These are phyloP conservation scores for Drosophila nr. medialis DNA, from an alignment of 2,888 invertebrate species.

Conservation along the genomic window DNA sequence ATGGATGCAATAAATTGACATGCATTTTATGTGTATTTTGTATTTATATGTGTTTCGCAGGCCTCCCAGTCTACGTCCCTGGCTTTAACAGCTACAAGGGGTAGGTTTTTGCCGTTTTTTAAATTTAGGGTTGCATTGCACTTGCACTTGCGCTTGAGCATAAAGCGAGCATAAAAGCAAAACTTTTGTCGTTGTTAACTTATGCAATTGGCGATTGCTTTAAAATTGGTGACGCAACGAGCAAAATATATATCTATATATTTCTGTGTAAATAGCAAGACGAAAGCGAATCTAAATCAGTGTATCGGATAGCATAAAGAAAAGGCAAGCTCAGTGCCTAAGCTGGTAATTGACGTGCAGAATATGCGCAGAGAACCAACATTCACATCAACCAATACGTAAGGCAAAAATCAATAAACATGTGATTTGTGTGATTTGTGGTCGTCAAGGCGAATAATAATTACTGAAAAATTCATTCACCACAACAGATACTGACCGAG, in stretches of 20 bases:
- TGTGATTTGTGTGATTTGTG: conserved; percentile 29
- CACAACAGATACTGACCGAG: conserved; percentile 12
- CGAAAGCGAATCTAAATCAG: conserved; percentile 14
- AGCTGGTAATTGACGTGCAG: conserved; percentile 25
- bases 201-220: conserved; percentile 42
- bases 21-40: neutral
- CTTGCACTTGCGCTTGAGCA: conserved; percentile 50
- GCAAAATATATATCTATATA: conserved; percentile 13
- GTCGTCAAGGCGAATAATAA: conserved; percentile 14
- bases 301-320: conserved; percentile 25
- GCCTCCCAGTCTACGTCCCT: conserved; percentile 30
- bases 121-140: conserved; percentile 56
- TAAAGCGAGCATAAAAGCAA: conserved; percentile 27
- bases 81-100: conserved; percentile 41
- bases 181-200: conserved; percentile 38
- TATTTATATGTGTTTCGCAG: neutral
- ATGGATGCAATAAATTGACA: neutral
- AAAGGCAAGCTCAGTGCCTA: conserved; percentile 25
- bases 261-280: conserved; percentile 1
- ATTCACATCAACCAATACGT: conserved; percentile 16
- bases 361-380: conserved; percentile 37
- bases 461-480: conserved; percentile 8
- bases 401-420: conserved; percentile 51
- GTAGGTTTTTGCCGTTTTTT: conserved; percentile 41
- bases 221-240: conserved; percentile 31